These are phyloP conservation scores for Flexamia atlantica DNA, from an alignment of 2,888 invertebrate genomes.

Conservation along the genomic window DNA sequence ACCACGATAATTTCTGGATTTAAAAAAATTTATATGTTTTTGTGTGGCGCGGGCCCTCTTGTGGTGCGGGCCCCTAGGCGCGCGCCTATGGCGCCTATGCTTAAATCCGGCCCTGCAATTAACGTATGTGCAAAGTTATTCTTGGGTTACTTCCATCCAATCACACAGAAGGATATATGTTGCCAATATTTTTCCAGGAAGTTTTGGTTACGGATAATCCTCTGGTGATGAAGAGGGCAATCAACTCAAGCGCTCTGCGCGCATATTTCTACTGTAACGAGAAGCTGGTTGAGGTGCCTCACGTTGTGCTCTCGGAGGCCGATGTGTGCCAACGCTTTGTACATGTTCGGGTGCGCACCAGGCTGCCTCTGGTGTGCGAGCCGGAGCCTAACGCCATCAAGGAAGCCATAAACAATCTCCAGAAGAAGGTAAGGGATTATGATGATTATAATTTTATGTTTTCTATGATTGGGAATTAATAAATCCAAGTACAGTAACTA, in stretches of 20 bases:
- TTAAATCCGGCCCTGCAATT: too few relatives aligned
- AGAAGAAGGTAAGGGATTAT: slow-evolving; percentile 57
- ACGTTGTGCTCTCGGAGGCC: slow-evolving; percentile 80
- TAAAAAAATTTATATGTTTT: too few relatives aligned
- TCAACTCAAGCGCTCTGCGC: slow-evolving; percentile 79
- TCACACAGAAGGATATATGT: neutral
- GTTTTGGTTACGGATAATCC: slow-evolving; percentile 91
- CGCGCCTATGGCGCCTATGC: too few relatives aligned
- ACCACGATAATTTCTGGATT: too few relatives aligned
- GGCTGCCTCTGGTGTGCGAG: slow-evolving; percentile 60
- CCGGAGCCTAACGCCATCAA: slow-evolving; percentile 32
- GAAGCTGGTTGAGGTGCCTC: slow-evolving; percentile 82
- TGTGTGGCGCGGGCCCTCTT: too few relatives aligned
- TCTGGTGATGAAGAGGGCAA: slow-evolving; percentile 79
- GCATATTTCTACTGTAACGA: slow-evolving; percentile 85
- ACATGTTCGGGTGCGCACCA: slow-evolving; percentile 79
- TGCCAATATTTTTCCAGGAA: slow-evolving; percentile 50
- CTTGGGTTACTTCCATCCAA: neutral
- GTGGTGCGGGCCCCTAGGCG: too few relatives aligned
- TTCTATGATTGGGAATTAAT: too few relatives aligned
- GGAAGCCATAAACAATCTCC: slow-evolving; percentile 62
- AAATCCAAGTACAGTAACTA: too few relatives aligned
- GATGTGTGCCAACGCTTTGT: slow-evolving; percentile 84
- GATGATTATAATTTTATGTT: too few relatives aligned
- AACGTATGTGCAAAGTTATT: too few relatives aligned